These are phyloP conservation scores for Drosophila teissieri DNA, from an alignment of 1,140 invertebrate genomes.

Conservation along the genomic window DNA sequence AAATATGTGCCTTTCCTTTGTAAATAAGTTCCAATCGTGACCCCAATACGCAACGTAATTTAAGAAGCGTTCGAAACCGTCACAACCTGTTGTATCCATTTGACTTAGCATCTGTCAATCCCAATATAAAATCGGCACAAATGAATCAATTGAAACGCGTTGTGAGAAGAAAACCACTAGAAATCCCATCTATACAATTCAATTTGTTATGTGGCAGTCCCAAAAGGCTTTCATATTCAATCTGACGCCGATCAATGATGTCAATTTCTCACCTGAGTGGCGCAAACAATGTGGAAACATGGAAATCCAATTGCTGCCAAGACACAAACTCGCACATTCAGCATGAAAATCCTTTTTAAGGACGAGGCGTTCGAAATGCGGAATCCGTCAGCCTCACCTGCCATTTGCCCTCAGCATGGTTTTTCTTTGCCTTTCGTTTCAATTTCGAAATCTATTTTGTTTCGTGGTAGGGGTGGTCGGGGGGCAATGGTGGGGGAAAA, in stretches of 20 bases:
- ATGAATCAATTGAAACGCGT: constrained; percentile 25
- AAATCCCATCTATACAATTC: constrained; percentile 42
- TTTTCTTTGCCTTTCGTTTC: constrained; percentile 43
- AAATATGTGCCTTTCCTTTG: no score
- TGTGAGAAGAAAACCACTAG: constrained; percentile 26
- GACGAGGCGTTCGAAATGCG: constrained; percentile 4
- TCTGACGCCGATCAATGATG: constrained; percentile 59
- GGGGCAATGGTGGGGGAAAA: neutral
- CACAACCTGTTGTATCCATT: constrained; percentile 27
- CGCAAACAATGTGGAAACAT: constrained; percentile 45
- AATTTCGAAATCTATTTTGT: constrained; percentile 54
- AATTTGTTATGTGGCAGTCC: constrained; percentile 44
- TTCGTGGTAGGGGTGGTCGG: neutral
- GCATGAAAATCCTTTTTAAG: constrained; percentile 58
- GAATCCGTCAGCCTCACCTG: constrained; percentile 29
- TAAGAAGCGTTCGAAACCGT: neutral
- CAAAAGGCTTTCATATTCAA: constrained; percentile 42
- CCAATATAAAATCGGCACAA: constrained; percentile 6
- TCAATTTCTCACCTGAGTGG: constrained; percentile 59
- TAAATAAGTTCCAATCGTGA: no score
- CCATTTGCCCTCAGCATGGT: constrained; percentile 26
- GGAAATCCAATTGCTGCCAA: constrained; percentile 50
- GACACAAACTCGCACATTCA: constrained; percentile 48
- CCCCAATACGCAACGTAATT: neutral
- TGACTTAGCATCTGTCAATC: constrained; percentile 12